Base-by-base conservation (phyloP, 2,888 invertebrate species). In the Julus scandinavius region DNA sequence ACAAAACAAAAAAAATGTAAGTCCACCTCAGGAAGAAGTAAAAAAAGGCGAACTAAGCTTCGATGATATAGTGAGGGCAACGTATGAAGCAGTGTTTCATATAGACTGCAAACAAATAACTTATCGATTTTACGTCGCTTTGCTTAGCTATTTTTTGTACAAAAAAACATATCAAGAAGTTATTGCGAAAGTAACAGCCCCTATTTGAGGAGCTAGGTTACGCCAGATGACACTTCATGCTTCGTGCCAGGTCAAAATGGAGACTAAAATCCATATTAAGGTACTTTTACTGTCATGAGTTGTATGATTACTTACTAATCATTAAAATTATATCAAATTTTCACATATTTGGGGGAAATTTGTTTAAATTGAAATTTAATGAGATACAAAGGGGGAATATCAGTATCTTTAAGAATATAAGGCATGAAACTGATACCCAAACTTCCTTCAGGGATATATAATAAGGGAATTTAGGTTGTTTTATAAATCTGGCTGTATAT, bases 61-160 rank as follows among this genome's bases (percentile, higher is more conserved):
- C 13, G 80, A 80, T 80, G 72, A 80, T 80, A 80, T 80, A 80
- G 13, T 80, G 80, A 80, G 80, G 38, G 29, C 38, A 38, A 80
- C 9, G 80, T 80, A 80, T 80, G 80, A 80, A 80, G 80, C 38
- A 80, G 80, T 72, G 29, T 38, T 80, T 80, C 80, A 38, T 80
- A 80, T 80, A 80, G 80, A 80, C 80, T 80, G 38, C 38, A 13
- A 20, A 80, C 80, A 80, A 38, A 38, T 80, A 80, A 29, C 80
- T 38, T 80, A 80, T 80, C 29, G 80, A 80, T 80, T 80, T 38
- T 80, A 38, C 38, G 80, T 80, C 80, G 2, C 15, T 20, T 80
- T 38, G 80, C 80, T 38, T 17, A 29, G 20, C n/a, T 20, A 20
- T 20, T 72, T 72, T 72, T 80, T 80, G 9, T 20, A 11, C 54